These are phyloP conservation scores for Enteromius argenteus DNA, from an alignment of 2,797 vertebrate genomes.

Conservation along the genomic window DNA sequence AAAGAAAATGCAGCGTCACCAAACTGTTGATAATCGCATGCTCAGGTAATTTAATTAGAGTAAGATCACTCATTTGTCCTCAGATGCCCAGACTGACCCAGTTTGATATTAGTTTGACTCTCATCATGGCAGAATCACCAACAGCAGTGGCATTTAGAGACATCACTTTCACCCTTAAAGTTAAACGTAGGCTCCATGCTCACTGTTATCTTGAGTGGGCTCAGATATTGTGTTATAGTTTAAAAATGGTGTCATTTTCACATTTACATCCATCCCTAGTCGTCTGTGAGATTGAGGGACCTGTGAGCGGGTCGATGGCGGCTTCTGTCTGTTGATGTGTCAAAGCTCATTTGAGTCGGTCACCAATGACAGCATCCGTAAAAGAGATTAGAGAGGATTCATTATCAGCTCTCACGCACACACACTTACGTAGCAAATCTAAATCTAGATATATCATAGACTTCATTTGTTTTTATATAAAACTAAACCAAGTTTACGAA, in stretches of 20 bases:
- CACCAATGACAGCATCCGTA: neutral
- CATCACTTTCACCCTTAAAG: neutral
- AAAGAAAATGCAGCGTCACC: neutral
- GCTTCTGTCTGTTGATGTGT: slow-evolving; percentile 28
- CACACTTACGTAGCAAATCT: neutral
- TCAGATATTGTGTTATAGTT: neutral
- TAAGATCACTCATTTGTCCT: neutral
- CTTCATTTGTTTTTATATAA: neutral
- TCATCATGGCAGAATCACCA: neutral
- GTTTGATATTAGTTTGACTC: neutral
- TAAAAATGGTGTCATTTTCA: neutral
- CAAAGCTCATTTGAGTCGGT: slow-evolving; percentile 46
- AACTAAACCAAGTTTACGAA: neutral
- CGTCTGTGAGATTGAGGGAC: neutral
- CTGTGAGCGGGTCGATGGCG: neutral
- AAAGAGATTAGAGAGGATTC: slow-evolving; percentile 41
- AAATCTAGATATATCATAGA: neutral
- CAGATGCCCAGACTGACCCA: neutral
- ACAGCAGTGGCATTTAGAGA: neutral
- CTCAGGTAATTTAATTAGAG: neutral
- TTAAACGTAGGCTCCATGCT: neutral
- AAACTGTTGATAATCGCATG: neutral
- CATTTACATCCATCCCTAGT: neutral
- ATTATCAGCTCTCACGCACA: slow-evolving; percentile 30
- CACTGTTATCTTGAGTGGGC: slow-evolving; percentile 8